Base-by-base conservation (phyloP, 2,888 invertebrate genomes). In the Biston betularia region DNA sequence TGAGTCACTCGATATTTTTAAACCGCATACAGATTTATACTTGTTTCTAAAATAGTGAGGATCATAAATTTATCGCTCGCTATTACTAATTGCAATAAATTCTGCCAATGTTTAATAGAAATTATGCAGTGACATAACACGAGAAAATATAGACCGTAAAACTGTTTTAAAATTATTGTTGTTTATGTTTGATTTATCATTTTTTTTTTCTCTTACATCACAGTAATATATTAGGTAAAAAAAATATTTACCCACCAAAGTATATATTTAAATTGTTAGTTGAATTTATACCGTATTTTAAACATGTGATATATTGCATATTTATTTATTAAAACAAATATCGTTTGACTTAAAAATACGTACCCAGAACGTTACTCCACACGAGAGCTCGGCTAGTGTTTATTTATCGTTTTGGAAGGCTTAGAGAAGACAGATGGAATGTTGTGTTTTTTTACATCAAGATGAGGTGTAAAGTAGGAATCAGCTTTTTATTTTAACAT, bases 331-430 rank as follows among this genome's bases (percentile, higher is more conserved):
- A 38, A 33, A 33, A 9, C n/a, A 24, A 54, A 38, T 84, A 79
- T 79, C 87, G 88, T 81, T 63, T 70, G 79, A 61, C 79, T 76
- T 70, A 68, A 80, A 72, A 85, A 88, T 90, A 87, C 70, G 54
- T 65, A 65, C 72, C 79, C 66, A 65, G 72, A 82, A 79, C 82
- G 82, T 83, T 83, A 80, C 87, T 88, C 82, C 81, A 86, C 78
- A 86, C 83, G 81, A 88, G 89, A 86, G 82, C 81, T 81, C 81
- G 84, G 79, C 87, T 90, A 90, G 91, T 92, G 92, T 92, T 93
- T 93, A 92, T 92, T 93, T 92, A 92, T 92, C 91, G 90, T 91
- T 93, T 92, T 90, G 88, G 89, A 90, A 85, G 91, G 88, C 89
- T 90, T 89, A 88, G 85, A 87, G 88, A 88, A 92, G 90, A 90